Evolutionary conservation across 2,888 invertebrate species (phyloP), one percentile per base, ranked within the genome.

Genomic region (Himalopsyche kuldschensis): DNA sequence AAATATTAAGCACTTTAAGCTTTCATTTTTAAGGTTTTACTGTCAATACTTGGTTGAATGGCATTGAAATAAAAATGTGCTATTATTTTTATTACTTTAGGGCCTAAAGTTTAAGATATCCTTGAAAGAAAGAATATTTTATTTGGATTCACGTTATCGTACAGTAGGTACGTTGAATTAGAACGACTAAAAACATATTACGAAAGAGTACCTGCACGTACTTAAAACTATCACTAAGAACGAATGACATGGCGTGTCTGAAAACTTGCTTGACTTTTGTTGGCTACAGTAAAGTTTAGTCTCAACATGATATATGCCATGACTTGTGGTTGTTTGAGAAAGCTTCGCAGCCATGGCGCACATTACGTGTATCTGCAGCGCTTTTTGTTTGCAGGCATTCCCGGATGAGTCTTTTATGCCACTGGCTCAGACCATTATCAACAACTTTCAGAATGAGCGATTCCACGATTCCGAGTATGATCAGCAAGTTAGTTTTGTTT

Each of bases 311-410:
- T 69, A 8, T 35, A 41, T 69, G 27, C 30, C 27, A 69, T 69
- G 69, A 0, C 30, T 69, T 69, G 69, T 69, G 69, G 69, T 69
- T 69, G 69, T 69, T 27, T 27, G 69, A 69, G 27, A 30, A 69
- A 27, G 69, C 69, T 69, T 69, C 30, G 69, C 30, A 41, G 41
- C 41, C 41, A 41, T 41, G 41, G 11, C 69, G 69, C 69, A 69
- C 69, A 69, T 27, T 8, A 69, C 69, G 69, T 69, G 30, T 69
- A 69, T 69, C 69, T 69, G 69, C 69, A 69, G 63, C 76, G 81
- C 78, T 84, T 82, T 86, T 83, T 86, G 85, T 86, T 86, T 77
- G 83, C 86, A 86, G 86, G 86, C 86, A 78, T 86, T 85, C 69
- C 86, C 85, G 78, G 86, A 86, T 48, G 86, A 84, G 41, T 83